Percentiles rank a stretch among this genome's conserved stretches.
These are phyloP conservation scores for Raja brachyura DNA, from an alignment of 2,113 vertebrate genomes.

Conservation along the genomic window DNA sequence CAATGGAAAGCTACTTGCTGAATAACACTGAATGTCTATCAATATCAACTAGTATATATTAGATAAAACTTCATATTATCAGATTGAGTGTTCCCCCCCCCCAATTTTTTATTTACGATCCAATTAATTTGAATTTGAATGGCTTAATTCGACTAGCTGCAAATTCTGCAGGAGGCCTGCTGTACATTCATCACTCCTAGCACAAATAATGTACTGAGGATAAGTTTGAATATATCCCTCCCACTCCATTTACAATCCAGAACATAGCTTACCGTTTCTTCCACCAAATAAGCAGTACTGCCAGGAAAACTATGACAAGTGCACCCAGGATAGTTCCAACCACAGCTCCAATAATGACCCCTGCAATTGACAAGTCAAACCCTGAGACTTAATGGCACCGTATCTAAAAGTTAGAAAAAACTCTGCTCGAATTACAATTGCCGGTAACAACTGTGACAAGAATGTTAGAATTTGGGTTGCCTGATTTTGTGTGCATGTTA, in stretches of 20 bases:
- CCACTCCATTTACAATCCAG: neutral
- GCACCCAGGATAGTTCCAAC: conserved; percentile 63
- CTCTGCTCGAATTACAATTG: neutral
- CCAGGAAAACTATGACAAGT: conserved; percentile 54
- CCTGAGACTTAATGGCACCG: no score
- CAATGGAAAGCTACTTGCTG: no score
- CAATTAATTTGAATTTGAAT: neutral
- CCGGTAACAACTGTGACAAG: neutral
- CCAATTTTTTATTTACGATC: neutral
- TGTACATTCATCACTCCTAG: neutral
- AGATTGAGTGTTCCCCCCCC: no score
- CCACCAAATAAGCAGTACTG: conserved; percentile 59
- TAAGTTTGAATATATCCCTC: neutral
- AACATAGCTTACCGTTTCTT: conserved; percentile 62
- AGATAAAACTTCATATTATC: no score
- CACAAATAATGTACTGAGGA: neutral
- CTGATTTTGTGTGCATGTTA: neutral
- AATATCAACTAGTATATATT: no score
- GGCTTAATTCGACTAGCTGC: neutral
- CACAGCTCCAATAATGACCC: conserved; percentile 56
- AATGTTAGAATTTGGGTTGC: neutral
- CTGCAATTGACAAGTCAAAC: conserved; percentile 57
- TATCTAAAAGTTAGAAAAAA: neutral
- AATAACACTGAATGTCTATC: no score
- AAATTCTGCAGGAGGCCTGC: neutral